Conservation (phyloP, 2,113 vertebrate genomes). For the Engraulis encrasicolus region DNA sequence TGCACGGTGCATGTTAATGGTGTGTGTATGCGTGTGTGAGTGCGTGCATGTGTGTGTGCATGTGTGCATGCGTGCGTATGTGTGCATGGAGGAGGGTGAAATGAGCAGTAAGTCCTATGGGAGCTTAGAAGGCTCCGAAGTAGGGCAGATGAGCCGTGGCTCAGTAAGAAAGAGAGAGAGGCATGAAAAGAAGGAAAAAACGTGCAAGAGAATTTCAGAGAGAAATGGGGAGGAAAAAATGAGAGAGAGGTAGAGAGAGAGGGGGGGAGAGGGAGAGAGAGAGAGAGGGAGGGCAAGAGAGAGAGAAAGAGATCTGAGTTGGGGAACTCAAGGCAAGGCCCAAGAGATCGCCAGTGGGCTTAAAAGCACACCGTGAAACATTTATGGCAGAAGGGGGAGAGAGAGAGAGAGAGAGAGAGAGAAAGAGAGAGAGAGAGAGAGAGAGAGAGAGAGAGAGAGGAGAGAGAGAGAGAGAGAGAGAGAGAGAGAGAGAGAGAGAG, state of each 20-base stretch:
- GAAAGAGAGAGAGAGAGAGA: too few relatives aligned
- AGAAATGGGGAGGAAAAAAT: neutral
- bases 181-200: neutral
- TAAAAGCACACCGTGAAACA: conserved; percentile 62
- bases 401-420: too few relatives aligned
- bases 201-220: neutral
- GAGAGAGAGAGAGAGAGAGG: too few relatives aligned
- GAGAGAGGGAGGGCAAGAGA: neutral
- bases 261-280: neutral
- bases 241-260: neutral
- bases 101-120: neutral
- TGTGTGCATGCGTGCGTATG: neutral
- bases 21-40: neutral
- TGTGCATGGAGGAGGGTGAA: neutral
- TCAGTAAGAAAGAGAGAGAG: neutral
- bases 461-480: too few relatives aligned
- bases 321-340: neutral
- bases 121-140: neutral
- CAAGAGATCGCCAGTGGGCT: conserved; percentile 31
- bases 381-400: too few relatives aligned
- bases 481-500: too few relatives aligned
- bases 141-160: neutral
- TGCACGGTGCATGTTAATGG: neutral
- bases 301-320: neutral
- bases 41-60: neutral